phyloP scores from a whole-genome alignment of 2,797 vertebrate genomes.

The Poecilia wingei region DNA sequence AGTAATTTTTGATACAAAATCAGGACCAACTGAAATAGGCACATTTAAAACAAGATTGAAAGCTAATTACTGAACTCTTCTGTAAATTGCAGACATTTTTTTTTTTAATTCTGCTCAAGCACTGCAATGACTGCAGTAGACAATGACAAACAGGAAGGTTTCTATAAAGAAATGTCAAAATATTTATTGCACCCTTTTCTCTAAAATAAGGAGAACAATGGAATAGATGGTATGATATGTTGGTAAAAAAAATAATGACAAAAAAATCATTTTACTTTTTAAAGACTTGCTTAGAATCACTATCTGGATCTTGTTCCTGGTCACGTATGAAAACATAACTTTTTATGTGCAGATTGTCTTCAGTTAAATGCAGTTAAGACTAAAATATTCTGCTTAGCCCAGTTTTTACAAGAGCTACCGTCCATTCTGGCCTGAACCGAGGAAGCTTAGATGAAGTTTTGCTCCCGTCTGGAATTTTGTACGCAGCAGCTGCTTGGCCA shows the following conservation, averaged over 20 bases:
- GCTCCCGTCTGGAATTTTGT: background rate
- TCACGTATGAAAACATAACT: background rate
- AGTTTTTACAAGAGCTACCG: background rate
- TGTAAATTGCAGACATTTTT: too few relatives aligned
- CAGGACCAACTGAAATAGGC: background rate
- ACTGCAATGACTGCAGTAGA: background rate
- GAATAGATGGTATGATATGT: background rate
- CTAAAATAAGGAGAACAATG: background rate
- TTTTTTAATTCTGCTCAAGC: background rate
- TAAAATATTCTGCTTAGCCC: background rate
- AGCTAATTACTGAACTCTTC: background rate
- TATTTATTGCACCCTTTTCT: background rate
- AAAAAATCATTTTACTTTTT: background rate
- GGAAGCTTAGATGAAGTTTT: background rate
- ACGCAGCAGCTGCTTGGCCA: background rate
- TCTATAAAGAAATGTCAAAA: background rate
- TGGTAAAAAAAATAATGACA: background rate
- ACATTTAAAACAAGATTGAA: background rate
- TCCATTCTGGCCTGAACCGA: background rate
- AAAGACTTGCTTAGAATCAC: background rate
- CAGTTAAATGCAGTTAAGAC: background rate
- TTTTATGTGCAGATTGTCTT: background rate
- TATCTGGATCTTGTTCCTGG: background rate
- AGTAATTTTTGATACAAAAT: background rate
- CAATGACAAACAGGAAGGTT: background rate